Evolutionary conservation across 2,888 invertebrate genomes (phyloP).

Genomic region (Hydropsyche betteni): DNA sequence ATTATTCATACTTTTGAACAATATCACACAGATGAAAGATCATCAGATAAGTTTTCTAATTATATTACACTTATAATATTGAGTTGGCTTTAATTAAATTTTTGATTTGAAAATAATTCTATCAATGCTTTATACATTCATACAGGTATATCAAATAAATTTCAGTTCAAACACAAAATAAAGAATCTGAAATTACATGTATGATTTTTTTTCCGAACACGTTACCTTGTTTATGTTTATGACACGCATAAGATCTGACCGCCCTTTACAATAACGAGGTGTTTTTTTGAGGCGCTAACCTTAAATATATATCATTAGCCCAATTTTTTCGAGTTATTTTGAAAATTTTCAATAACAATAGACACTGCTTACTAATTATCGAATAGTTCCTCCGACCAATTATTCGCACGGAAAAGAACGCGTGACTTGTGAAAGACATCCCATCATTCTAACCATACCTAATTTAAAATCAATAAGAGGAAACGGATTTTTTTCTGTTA

Average conservation of each 20-base stretch:
- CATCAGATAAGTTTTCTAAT: neutral
- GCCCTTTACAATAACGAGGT: constrained; percentile 25
- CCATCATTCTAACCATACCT: neutral
- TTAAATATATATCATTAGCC: constrained; percentile 30
- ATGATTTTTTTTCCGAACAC: constrained; percentile 2
- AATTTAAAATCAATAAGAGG: neutral
- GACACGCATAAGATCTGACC: constrained; percentile 41
- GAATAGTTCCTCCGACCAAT: neutral
- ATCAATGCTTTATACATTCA: no score
- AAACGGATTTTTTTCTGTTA: neutral
- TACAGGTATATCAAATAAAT: no score
- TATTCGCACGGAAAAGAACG: neutral
- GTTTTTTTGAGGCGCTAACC: constrained; percentile 33
- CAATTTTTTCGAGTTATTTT: constrained; percentile 8
- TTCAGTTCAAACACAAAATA: no score
- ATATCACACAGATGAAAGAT: neutral
- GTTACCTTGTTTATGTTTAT: constrained; percentile 45
- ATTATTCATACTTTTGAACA: neutral
- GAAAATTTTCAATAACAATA: constrained; percentile 28
- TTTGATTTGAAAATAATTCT: no score
- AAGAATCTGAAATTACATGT: neutral
- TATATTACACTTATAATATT: neutral
- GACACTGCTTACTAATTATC: constrained; percentile 26
- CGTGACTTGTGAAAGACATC: neutral
- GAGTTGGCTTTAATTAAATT: no score